These are phyloP conservation scores for Zaprionus lineosus DNA, from an alignment of 2,888 invertebrate genomes.

Conservation along the genomic window DNA sequence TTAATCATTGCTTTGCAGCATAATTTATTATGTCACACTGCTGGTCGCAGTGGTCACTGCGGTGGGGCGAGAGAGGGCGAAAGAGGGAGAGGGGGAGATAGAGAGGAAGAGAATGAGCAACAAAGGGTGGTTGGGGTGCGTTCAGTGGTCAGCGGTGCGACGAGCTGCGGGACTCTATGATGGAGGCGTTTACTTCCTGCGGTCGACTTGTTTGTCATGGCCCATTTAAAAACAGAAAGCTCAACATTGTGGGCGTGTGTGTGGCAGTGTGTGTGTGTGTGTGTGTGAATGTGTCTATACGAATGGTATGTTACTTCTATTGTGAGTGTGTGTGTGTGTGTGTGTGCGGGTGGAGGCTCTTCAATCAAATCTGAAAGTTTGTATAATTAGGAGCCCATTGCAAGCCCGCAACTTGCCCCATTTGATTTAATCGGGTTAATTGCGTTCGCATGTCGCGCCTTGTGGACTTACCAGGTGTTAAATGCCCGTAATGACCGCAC, in stretches of 20 bases:
- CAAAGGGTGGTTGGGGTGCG: neutral
- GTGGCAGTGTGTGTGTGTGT: conserved; percentile 2
- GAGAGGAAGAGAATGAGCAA: neutral
- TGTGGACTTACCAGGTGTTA: conserved; percentile 61
- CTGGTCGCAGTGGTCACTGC: conserved; percentile 41
- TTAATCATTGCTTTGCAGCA: conserved; percentile 76
- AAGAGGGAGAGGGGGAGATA: neutral
- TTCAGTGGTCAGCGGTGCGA: neutral
- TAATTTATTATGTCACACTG: conserved; percentile 78
- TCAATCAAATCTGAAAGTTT: conserved; percentile 75
- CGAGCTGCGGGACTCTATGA: conserved; percentile 3
- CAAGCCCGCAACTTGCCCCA: conserved; percentile 30
- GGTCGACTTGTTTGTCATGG: conserved; percentile 69
- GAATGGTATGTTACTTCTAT: too few relatives aligned
- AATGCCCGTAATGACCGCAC: conserved; percentile 63
- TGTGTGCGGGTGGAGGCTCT: conserved; percentile 37
- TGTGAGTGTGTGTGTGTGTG: conserved; percentile 3
- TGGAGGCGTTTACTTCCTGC: conserved; percentile 69
- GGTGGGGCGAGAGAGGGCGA: neutral
- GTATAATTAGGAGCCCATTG: conserved; percentile 66
- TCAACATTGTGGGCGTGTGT: conserved; percentile 34
- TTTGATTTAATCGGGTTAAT: conserved; percentile 78
- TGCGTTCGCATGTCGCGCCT: conserved; percentile 68
- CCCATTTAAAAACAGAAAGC: conserved; percentile 62
- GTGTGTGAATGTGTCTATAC: conserved; percentile 10